Base-by-base conservation (phyloP, 92 coral and sea anemone genomes). In the Micromussa lordhowensis region DNA sequence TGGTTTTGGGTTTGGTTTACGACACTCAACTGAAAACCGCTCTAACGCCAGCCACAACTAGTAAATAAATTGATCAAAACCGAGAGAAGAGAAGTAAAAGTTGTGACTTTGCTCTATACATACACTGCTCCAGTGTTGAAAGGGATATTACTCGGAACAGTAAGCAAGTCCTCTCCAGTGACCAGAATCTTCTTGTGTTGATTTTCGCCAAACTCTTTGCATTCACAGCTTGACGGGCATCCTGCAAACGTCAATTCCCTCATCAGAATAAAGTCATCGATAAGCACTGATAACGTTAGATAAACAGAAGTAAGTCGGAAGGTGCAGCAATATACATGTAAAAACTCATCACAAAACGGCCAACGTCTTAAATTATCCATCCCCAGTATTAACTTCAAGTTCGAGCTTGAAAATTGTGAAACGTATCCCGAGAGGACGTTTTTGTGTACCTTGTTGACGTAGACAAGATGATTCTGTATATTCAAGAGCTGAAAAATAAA, bases 191-290 rank as follows among this genome's bases (percentile, higher is more conserved):
- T 71, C 76, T 49, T 22, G 80, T 76, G 29, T 11, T 21, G 24
- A 15, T 26, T 5, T 38, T 29, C 64, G 31, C 82, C 64, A 48
- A 78, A 55, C 8, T 48, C 58, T 55, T 49, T 29, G 19, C 82
- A 78, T 55, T 40, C 35, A 63, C 82, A 78, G 64, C 64, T 78
- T 55, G 82, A 48, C 1, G 82, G 82, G 1, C 82, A 78, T 16
- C 58, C 82, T 78, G 0, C 3, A 28, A 71, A 63, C 8, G 22
- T n/a, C n/a, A 63, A 22, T 22, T 63, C 2, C 28, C 10, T 24
- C 22, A 63, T 63, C 12, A 6, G 30, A 63, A 9, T 63, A 0
- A 5, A 24, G 29, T 24, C 0, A 55, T 58, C 24, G 24, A 18
- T 58, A 2, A 58, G 64, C 64, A 18, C 64, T 19, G 8, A 58